Conservation (phyloP, 1,140 invertebrate species). For the Drosophila sp. region DNA sequence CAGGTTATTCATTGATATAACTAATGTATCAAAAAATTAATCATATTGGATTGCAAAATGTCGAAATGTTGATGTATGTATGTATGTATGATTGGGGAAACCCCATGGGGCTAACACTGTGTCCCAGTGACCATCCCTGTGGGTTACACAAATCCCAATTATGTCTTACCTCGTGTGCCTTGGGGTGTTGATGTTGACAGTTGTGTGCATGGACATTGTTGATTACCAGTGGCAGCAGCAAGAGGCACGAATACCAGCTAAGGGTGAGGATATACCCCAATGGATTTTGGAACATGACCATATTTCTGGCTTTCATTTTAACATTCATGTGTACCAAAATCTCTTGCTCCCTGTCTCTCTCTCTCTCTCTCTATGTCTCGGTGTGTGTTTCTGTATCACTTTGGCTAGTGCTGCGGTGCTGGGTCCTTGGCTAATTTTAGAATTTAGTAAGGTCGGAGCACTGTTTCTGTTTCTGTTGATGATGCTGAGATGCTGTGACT, state of each 20-base stretch:
- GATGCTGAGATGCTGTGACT: background rate
- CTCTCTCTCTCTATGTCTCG: background rate
- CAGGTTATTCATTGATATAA: background rate
- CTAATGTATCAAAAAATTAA: slow-evolving; percentile 1
- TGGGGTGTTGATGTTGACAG: slow-evolving; percentile 79
- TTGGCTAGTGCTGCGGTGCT: background rate
- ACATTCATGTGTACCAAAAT: too few species aligned
- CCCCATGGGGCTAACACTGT: background rate
- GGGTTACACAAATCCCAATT: background rate
- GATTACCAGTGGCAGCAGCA: slow-evolving; percentile 36
- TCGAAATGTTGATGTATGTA: background rate
- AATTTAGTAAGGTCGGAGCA: slow-evolving; percentile 30
- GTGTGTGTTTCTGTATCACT: slow-evolving; percentile 2
- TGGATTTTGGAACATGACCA: slow-evolving; percentile 10
- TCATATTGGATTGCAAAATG: background rate
- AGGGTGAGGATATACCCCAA: slow-evolving; percentile 21
- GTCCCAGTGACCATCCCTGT: background rate
- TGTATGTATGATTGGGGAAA: too few species aligned
- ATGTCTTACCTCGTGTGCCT: slow-evolving; percentile 76
- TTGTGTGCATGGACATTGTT: slow-evolving; percentile 59
- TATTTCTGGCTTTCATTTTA: slow-evolving; percentile 4
- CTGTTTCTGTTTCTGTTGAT: slow-evolving; percentile 17
- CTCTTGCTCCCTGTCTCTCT: background rate
- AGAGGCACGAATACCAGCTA: slow-evolving; percentile 24
- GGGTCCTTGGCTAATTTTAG: slow-evolving; percentile 41